Base-by-base conservation (phyloP, 1,140 invertebrate genomes). In the Brachionus rotundiformis region DNA sequence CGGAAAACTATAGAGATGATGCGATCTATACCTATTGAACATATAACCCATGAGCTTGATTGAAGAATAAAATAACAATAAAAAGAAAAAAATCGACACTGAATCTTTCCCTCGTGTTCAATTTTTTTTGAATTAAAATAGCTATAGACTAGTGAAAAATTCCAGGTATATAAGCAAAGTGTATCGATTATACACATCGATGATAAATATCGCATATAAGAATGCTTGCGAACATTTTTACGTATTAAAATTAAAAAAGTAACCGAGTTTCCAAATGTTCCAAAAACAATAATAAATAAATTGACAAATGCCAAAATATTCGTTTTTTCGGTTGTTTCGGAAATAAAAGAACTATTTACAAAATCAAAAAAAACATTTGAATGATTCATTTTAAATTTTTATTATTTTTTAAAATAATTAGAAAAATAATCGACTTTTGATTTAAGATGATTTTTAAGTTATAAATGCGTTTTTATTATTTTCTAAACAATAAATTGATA, bases 41-140 rank as follows among this genome's bases (percentile, higher is more conserved):
- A 68, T 19, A 68, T 68, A 13, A 68, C 19, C 65, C 65, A 68
- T 25, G 65, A 68, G 23, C 65, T 68, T 68, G 65, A 36, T 19
- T 68, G 65, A 1, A 68, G 65, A 16, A 68, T 68, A 68, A 68
- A 68, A 27, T 68, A 68, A 1, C 4, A 68, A 41, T 7, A 68
- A 23, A 68, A 68, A 16, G 65, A 68, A 68, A 68, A 68, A 16
- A 68, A 19, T 41, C 65, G 5, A 31, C 65, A 68, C 5, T 23
- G 10, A 8, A 68, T 33, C 4, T n/a, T 41, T 33, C 36, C 36
- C 23, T 68, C 65, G 23, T 68, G 65, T 19, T 68, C 65, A 10
- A 68, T 68, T 41, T 68, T 68, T 8, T 68, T 68, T 8, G 10
- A 8, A 8, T 41, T 33, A 10, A 68, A 68, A 68, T 36, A 31